Percentiles rank a stretch among this genome's conserved stretches.
Conservation (phyloP, 2,888 invertebrate species). For the Parelbella ahira region DNA sequence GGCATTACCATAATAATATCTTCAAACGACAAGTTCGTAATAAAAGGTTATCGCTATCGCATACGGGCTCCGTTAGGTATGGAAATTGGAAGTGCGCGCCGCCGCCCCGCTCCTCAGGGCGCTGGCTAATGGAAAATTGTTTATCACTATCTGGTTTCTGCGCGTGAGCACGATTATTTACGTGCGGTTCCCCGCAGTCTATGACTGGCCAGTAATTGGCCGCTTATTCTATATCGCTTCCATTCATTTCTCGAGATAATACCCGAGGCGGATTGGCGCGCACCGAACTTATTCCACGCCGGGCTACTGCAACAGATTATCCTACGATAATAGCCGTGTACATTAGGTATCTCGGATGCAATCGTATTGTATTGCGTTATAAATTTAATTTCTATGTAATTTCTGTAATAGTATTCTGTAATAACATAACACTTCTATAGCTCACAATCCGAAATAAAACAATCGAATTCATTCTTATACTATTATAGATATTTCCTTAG, state of each 20-base stretch:
- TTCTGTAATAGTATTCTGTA: not conserved
- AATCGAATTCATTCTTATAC: too few relatives aligned
- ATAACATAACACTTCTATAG: too few relatives aligned
- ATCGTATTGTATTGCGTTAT: slow-evolving; percentile 1
- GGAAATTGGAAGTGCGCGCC: slow-evolving; percentile 54
- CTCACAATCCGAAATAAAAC: too few relatives aligned
- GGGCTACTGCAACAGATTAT: slow-evolving; percentile 22
- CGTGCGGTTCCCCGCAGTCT: slow-evolving; percentile 59
- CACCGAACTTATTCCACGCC: slow-evolving; percentile 18
- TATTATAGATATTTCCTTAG: too few relatives aligned
- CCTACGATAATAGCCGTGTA: slow-evolving; percentile 23
- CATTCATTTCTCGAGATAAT: slow-evolving; percentile 74
- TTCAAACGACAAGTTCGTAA: slow-evolving; percentile 61
- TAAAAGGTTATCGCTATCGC: slow-evolving; percentile 56
- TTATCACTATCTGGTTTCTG: slow-evolving; percentile 64
- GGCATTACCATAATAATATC: slow-evolving; percentile 67
- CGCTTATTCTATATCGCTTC: slow-evolving; percentile 70
- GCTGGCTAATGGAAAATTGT: slow-evolving; percentile 68
- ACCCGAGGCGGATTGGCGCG: slow-evolving; percentile 15
- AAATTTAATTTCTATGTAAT: slow-evolving; percentile 11
- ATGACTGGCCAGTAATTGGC: slow-evolving; percentile 64
- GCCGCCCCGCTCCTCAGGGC: slow-evolving; percentile 34
- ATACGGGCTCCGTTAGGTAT: slow-evolving; percentile 55
- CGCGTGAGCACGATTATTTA: slow-evolving; percentile 73
- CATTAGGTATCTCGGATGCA: slow-evolving; percentile 10